Base-by-base conservation (phyloP, 2,113 vertebrate species). In the Engraulis encrasicolus region DNA sequence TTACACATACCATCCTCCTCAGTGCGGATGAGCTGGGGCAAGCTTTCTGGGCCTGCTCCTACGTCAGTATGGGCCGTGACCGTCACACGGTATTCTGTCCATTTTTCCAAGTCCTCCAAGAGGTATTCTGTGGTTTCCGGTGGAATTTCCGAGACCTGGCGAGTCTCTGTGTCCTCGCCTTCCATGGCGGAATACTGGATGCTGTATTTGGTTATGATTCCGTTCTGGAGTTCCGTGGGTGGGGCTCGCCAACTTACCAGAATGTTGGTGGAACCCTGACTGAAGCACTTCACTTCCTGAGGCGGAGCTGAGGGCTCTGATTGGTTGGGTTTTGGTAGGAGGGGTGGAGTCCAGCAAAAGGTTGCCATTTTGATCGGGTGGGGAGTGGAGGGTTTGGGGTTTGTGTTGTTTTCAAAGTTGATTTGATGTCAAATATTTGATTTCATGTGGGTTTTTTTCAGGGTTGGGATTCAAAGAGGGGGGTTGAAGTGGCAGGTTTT, bases 1-100 rank as follows among this genome's bases (percentile, higher is more conserved):
- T n/a, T n/a, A n/a, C 96, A 99, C 98, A 96, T 99, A 99, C 98
- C 98, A 96, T 99, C 98, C 96, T 99, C 98, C 96, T 99, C 97
- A 87, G 98, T 99, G 94, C 98, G 98, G 95, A 97, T 92, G 93
- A 99, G 95, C 93, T 97, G 93, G 79, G 97, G 96, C 87, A 96
- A 91, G 93, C 98, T 99, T 93, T 98, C 97, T 15, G 98, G 98
- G 93, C 98, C 97, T 87, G 96, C 95, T 95, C 98, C 98, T 83
- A 97, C 96, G 89, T 98, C 97, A 82, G 98, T 99, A 91, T 97
- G 96, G 92, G 97, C 98, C 84, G 94, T 96, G 93, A 99, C 96
- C 80, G 96, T 97, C 92, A 99, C 96, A 50, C 93, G 95, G 94
- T 99, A 99, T 86, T 99, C 96, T 93, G 97, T 99, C 97, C 97